Percentiles rank a stretch among this genome's conserved stretches.
These are phyloP conservation scores for Orthosia cruda DNA, from an alignment of 2,888 invertebrate species.

Conservation along the genomic window DNA sequence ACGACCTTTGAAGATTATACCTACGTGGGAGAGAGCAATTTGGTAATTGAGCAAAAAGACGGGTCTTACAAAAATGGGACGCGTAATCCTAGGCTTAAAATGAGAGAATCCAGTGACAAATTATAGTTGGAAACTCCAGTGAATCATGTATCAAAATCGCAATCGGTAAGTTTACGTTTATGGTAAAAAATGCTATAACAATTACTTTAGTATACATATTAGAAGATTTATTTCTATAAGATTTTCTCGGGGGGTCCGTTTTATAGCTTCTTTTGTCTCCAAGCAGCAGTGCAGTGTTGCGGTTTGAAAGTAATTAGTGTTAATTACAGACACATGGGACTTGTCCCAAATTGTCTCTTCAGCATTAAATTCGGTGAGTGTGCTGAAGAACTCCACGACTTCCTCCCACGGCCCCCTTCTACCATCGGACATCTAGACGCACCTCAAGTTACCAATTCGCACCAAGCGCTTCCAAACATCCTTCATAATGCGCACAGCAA, in stretches of 20 bases:
- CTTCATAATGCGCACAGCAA: too few relatives aligned
- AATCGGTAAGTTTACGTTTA: neutral
- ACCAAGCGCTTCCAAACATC: too few relatives aligned
- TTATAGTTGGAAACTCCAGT: neutral
- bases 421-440: too few relatives aligned
- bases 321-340: neutral
- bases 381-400: too few relatives aligned
- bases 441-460: too few relatives aligned
- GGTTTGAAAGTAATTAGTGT: neutral
- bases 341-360: neutral
- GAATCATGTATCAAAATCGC: neutral
- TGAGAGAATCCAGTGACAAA: neutral
- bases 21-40: slow-evolving; percentile 8
- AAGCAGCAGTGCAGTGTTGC: neutral
- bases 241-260: neutral
- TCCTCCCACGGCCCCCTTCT: too few relatives aligned
- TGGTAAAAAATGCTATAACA: neutral
- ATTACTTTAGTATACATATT: too few relatives aligned
- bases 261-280: neutral
- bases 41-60: slow-evolving; percentile 6
- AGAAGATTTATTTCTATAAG: neutral
- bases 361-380: too few relatives aligned
- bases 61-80: neutral
- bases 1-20: neutral
- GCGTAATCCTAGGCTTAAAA: neutral